Evolutionary conservation across 2,797 vertebrate species (phyloP).

Genomic region (Onychomys torridus): DNA sequence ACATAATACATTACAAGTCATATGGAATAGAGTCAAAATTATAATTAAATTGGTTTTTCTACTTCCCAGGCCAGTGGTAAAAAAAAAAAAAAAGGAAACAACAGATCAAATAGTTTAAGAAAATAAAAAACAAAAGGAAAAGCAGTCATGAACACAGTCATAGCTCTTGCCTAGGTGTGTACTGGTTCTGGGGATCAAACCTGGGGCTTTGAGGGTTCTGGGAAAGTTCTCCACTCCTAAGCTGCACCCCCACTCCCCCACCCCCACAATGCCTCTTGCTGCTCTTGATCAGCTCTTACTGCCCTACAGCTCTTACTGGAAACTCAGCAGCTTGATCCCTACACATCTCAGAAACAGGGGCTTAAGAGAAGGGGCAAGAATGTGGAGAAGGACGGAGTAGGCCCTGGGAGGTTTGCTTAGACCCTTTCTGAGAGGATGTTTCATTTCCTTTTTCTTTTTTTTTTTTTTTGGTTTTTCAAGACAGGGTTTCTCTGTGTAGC

Average conservation of each 20-base stretch:
- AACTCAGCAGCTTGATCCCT: neutral
- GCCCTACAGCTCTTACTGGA: neutral
- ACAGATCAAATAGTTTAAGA: slow-evolving; percentile 33
- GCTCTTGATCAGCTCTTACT: neutral
- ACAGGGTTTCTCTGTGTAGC: too few species aligned
- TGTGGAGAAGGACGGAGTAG: neutral
- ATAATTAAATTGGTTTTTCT: slow-evolving; percentile 60
- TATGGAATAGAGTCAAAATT: neutral
- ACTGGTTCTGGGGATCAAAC: neutral
- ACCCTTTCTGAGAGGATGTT: neutral
- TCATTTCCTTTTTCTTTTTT: too few species aligned
- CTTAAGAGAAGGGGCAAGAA: neutral
- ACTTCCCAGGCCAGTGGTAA: slow-evolving; percentile 26
- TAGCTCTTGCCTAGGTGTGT: neutral
- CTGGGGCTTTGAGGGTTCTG: neutral
- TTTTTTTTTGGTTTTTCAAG: too few species aligned
- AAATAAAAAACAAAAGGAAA: slow-evolving; percentile 21
- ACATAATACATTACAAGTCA: slow-evolving; percentile 21
- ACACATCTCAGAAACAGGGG: neutral
- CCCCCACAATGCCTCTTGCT: too few species aligned
- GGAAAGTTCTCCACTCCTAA: neutral
- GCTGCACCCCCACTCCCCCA: neutral
- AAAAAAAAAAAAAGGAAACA: slow-evolving; percentile 1
- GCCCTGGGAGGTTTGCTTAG: neutral
- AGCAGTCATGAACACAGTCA: neutral